Evolutionary conservation across 2,113 vertebrate genomes (phyloP), one percentile per base, ranked within the genome.

Genomic region (Bettongia penicillata): DNA sequence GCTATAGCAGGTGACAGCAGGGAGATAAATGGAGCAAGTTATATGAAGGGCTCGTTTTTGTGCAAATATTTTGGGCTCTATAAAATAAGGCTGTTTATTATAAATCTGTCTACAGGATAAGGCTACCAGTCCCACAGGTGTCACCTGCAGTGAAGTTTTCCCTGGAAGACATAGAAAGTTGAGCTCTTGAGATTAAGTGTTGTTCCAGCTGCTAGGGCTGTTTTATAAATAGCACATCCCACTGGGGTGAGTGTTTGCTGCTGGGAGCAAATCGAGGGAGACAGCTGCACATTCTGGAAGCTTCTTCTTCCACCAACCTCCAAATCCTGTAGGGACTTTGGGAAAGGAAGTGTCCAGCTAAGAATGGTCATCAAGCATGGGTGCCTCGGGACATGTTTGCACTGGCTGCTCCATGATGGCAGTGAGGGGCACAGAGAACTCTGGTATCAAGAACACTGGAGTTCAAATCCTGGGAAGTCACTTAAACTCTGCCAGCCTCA

Each of bases 61-160:
- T 97, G 96, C 97, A 97, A 94, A 97, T 97, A 96, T 97, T 96
- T 95, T 96, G 96, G 95, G 90, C 97, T 96, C 95, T 95, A 90
- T 97, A 95, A 97, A 96, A 97, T 97, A 95, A 97, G 96, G 37
- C 93, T 95, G 93, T 95, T 97, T 97, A 95, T 97, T 95, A 97
- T 92, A 96, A 97, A 97, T 93, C 96, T 96, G 97, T 95, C 95
- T 94, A 68, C 93, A 31, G 51, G 93, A 57, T 91, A 95, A 94
- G 93, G 52, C 95, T 92, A 94, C 57, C 94, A 92, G 31, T 22
- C 68, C 22, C 84, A 90, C 95, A 94, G 95, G 96, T 96, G 97
- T 96, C 96, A 93, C 93, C 96, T 95, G 93, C 90, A 91, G 91
- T 37, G 91, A 95, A 19, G 50, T 48, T 26, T 89, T 77, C 55